Evolutionary conservation across 2,888 invertebrate species (phyloP).

Genomic region (Athalia cordata): DNA sequence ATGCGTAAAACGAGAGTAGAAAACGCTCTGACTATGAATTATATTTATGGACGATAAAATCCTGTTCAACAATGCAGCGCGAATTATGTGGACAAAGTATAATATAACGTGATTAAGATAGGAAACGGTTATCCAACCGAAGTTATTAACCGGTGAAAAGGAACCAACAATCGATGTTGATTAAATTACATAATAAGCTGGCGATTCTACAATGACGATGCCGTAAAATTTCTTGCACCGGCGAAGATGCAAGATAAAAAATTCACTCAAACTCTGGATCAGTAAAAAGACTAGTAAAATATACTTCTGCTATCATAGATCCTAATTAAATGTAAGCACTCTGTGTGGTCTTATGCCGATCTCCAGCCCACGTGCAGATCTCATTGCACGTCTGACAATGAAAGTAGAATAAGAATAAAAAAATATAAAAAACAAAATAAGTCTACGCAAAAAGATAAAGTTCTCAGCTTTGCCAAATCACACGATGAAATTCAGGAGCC

Average conservation of each 20-base stretch:
- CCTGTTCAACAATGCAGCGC: background rate
- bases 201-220: slow-evolving; percentile 27
- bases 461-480: slow-evolving; percentile 20
- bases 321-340: too few relatives aligned
- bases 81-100: slow-evolving; percentile 22
- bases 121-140: slow-evolving; percentile 32
- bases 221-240: slow-evolving; percentile 7
- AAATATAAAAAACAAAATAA: background rate
- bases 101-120: slow-evolving; percentile 30
- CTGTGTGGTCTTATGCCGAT: too few relatives aligned
- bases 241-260: slow-evolving; percentile 35
- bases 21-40: background rate
- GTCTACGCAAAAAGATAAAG: background rate
- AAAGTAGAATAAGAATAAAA: background rate
- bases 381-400: background rate
- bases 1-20: too few relatives aligned
- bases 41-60: background rate
- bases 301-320: background rate
- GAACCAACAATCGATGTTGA: slow-evolving; percentile 34
- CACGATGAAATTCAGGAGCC: slow-evolving; percentile 19
- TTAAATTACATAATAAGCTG: slow-evolving; percentile 42
- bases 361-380: too few relatives aligned
- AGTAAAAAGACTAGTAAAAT: background rate
- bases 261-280: background rate
- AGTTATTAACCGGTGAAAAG: slow-evolving; percentile 43